phyloP scores from a whole-genome alignment of 2,888 invertebrate genomes.

The Orgyia antiqua region DNA sequence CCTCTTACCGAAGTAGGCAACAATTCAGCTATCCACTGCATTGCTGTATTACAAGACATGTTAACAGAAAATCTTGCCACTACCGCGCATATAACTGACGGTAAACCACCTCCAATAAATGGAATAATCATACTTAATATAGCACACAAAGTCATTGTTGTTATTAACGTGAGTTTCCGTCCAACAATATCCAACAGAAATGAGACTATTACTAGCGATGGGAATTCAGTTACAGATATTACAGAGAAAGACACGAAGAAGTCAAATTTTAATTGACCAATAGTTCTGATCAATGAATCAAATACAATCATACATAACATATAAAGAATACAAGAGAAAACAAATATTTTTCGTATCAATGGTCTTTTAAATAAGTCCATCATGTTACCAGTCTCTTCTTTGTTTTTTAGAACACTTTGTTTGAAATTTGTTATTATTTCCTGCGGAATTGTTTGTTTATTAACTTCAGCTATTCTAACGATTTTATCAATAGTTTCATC shows the following conservation, averaged over 20 bases:
- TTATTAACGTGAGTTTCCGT: not conserved
- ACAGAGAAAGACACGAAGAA: constrained; percentile 51
- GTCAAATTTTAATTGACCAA: constrained; percentile 43
- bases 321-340: constrained; percentile 40
- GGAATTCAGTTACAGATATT: constrained; percentile 48
- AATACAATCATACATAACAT: constrained; percentile 45
- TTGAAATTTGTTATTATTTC: constrained; percentile 46
- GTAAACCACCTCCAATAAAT: constrained; percentile 34
- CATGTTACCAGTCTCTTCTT: constrained; percentile 10
- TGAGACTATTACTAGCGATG: constrained; percentile 42
- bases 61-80: constrained; percentile 48
- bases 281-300: constrained; percentile 44
- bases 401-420: constrained; percentile 8
- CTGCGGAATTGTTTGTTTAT: constrained; percentile 40
- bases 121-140: constrained; percentile 36
- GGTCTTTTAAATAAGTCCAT: constrained; percentile 40
- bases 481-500: constrained; percentile 45
- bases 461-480: constrained; percentile 40
- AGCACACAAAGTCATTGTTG: constrained; percentile 7
- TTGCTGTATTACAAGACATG: constrained; percentile 37
- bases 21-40: constrained; percentile 53
- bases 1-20: constrained; percentile 48
- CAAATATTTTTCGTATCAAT: constrained; percentile 37
- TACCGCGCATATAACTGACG: constrained; percentile 41
- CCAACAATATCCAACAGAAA: constrained; percentile 23